Percentiles rank a stretch among this genome's conserved stretches.
phyloP scores from a whole-genome alignment of 2,888 invertebrate genomes.

The Sarcophaga rosellei region DNA sequence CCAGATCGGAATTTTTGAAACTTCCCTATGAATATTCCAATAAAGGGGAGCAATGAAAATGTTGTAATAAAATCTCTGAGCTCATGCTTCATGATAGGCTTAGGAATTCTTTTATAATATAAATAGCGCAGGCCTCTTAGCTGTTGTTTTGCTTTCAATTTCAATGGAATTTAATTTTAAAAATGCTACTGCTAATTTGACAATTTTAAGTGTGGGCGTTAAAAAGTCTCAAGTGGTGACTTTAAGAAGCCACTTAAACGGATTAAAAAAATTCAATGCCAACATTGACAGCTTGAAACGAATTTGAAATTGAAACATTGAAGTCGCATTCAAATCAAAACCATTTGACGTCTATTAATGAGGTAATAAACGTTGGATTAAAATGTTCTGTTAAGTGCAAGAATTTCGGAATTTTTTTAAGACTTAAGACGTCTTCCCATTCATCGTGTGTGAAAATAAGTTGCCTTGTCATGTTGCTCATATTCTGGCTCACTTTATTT shows the following conservation, averaged over 20 bases:
- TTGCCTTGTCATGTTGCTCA: constrained; percentile 33
- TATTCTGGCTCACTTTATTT: background rate
- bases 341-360: constrained; percentile 1
- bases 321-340: background rate
- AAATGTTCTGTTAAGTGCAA: background rate
- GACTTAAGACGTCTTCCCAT: too few relatives aligned
- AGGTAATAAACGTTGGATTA: constrained; percentile 29
- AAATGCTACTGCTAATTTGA: background rate
- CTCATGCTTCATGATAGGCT: too few relatives aligned
- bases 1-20: too few relatives aligned
- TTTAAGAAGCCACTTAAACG: constrained; percentile 26
- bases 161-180: too few relatives aligned
- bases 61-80: too few relatives aligned
- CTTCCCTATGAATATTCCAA: too few relatives aligned
- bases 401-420: too few relatives aligned
- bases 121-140: too few relatives aligned
- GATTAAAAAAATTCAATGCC: background rate
- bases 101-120: too few relatives aligned
- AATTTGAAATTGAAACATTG: too few relatives aligned
- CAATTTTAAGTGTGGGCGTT: background rate
- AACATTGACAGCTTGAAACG: background rate
- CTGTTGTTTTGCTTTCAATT: too few relatives aligned
- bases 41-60: too few relatives aligned
- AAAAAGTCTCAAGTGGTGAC: background rate
- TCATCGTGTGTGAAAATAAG: background rate